phyloP scores from a whole-genome alignment of 2,113 vertebrate species.

The Neolamprologus tretocephalus region DNA sequence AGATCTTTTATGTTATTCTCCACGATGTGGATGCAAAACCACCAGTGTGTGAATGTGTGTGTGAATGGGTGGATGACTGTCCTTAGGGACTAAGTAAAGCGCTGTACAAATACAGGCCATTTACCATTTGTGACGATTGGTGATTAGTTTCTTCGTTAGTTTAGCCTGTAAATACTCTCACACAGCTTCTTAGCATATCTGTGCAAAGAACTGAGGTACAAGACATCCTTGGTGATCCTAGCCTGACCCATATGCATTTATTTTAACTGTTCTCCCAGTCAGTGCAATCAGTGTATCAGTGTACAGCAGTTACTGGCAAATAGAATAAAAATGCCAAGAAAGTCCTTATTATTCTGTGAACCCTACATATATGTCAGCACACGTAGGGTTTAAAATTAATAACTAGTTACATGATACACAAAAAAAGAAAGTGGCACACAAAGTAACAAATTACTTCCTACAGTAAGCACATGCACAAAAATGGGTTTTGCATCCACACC shows the following conservation, averaged over 20 bases:
- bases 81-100: accelerated
- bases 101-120: accelerated
- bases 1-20: not conserved
- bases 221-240: not conserved
- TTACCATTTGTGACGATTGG: not conserved
- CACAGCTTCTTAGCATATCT: not conserved
- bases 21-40: not conserved
- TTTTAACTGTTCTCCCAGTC: not conserved
- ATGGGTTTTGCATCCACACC: not conserved
- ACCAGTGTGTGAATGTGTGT: not conserved
- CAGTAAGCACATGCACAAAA: not conserved
- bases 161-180: not conserved
- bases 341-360: not conserved
- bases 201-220: not conserved
- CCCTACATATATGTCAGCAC: accelerated
- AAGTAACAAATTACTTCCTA: accelerated
- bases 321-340: not conserved
- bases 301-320: not conserved
- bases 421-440: not conserved
- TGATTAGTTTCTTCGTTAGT: not conserved
- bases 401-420: not conserved
- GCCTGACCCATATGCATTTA: not conserved
- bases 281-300: accelerated
- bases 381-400: not conserved
- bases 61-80: not conserved